Evolutionary conservation across 2,797 vertebrate species (phyloP), one percentile per base, ranked within the genome.

Genomic region (Schizopygopsis pylzovi): DNA sequence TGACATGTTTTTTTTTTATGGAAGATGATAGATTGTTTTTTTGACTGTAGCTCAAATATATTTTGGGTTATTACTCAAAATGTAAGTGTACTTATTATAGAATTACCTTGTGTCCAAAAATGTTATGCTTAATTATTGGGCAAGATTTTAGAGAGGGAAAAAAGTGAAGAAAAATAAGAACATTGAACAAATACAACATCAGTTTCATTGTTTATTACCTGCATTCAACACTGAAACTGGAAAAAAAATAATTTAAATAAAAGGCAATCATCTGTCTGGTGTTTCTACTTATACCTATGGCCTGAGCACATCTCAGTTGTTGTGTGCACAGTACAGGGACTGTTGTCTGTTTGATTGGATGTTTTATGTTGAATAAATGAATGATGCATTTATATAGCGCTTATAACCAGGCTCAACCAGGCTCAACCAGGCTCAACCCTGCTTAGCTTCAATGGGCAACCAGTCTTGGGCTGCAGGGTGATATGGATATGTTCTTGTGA

Each of bases 321-420:
- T 43, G 11, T 82, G 54, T 82, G 41, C 81, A 43, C 15, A 43
- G 49, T 43, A 49, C 18, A 75, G 25, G 37, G 22, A 59, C 5
- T 75, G 25, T 18, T 63, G 71, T 37, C 54, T 45, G 13, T 43
- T 75, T 63, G 65, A 67, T 49, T 83, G 33, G 20, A 76, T 75
- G 18, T 63, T 73, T 63, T 33, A 33, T 33, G 33, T 33, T 33
- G 33, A 33, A 33, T 33, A 33, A 33, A 33, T 33, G 33, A 33
- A 33, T 33, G 33, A 33, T 33, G 3, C 33, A 33, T 33, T 33
- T 33, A 33, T 33, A 33, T 33, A 33, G 33, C 33, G 33, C 33
- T 33, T 28, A 28, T 28, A 28, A 28, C 28, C 28, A 28, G 28
- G 28, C 25, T 28, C 25, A 28, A 28, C 25, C 28, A 33, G 28